Conservation (phyloP, 2,797 vertebrate genomes). For the Eleutherodactylus coqui region DNA sequence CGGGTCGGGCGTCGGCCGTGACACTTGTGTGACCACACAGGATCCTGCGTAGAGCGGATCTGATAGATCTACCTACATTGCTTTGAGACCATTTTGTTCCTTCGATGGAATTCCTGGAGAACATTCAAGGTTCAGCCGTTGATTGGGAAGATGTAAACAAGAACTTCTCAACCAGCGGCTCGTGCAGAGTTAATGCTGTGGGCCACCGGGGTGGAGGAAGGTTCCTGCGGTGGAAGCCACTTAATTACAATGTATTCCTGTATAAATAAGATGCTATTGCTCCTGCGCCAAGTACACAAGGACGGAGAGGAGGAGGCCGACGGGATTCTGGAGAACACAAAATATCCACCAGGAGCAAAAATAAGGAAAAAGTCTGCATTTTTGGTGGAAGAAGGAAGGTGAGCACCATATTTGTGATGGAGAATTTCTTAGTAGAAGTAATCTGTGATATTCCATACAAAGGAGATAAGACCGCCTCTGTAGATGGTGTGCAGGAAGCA, state of each 20-base stretch:
- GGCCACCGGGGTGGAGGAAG: slow-evolving; percentile 34
- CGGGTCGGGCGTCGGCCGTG: slow-evolving; percentile 18
- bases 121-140: slow-evolving; percentile 33
- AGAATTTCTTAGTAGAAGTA: no score
- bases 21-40: slow-evolving; percentile 45
- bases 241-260: slow-evolving; percentile 20
- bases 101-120: slow-evolving; percentile 45
- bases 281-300: slow-evolving; percentile 4
- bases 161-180: slow-evolving; percentile 42
- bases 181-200: not conserved
- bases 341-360: not conserved
- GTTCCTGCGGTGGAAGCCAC: not conserved
- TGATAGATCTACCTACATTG: slow-evolving; percentile 18
- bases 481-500: no score
- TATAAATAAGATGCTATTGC: not conserved
- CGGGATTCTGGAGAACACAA: not conserved
- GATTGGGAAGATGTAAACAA: slow-evolving; percentile 55
- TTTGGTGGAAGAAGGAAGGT: not conserved
- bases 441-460: no score
- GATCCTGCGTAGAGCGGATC: not conserved
- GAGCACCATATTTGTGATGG: no score
- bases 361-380: no score
- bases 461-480: no score
- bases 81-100: slow-evolving; percentile 28
- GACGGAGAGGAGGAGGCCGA: not conserved